Percentiles rank a stretch among this genome's conserved stretches.
These are phyloP conservation scores for Pseudomugil tenellus DNA, from an alignment of 2,797 vertebrate species.

Conservation along the genomic window DNA sequence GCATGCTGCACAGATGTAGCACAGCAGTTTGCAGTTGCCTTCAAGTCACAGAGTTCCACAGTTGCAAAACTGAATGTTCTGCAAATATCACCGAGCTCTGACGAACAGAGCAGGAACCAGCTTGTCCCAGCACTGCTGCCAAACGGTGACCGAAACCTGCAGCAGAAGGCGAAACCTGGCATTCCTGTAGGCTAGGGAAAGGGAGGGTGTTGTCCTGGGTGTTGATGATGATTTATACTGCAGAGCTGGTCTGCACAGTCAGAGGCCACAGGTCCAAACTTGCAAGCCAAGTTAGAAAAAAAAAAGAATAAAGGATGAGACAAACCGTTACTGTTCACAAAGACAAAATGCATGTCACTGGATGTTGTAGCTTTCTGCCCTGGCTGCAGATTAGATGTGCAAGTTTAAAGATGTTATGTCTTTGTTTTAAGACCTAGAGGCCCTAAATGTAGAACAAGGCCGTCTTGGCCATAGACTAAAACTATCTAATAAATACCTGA, in stretches of 20 bases:
- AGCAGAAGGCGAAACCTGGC: constrained; percentile 85
- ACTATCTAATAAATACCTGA: neutral
- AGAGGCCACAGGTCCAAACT: constrained; percentile 77
- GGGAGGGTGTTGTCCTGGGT: constrained; percentile 73
- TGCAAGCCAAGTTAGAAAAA: constrained; percentile 26
- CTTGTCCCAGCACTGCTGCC: constrained; percentile 74
- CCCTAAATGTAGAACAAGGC: neutral
- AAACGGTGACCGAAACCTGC: constrained; percentile 84
- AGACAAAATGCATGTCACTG: constrained; percentile 23
- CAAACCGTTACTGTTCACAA: constrained; percentile 67
- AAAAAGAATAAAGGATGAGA: constrained; percentile 39
- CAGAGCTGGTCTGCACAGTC: constrained; percentile 80
- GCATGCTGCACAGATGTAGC: constrained; percentile 12
- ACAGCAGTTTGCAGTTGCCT: constrained; percentile 26
- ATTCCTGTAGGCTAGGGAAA: constrained; percentile 66
- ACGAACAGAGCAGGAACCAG: constrained; percentile 82
- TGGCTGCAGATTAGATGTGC: neutral
- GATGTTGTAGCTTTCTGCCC: constrained; percentile 12
- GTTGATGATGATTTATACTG: constrained; percentile 63
- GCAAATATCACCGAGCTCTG: constrained; percentile 64
- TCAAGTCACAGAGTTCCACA: constrained; percentile 48
- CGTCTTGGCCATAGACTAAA: neutral
- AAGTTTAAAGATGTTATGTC: neutral
- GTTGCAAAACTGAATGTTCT: constrained; percentile 49
- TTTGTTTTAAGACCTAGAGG: constrained; percentile 1